These are phyloP conservation scores for Stomatorhinus walkeri DNA, from an alignment of 2,797 vertebrate genomes.

Conservation along the genomic window DNA sequence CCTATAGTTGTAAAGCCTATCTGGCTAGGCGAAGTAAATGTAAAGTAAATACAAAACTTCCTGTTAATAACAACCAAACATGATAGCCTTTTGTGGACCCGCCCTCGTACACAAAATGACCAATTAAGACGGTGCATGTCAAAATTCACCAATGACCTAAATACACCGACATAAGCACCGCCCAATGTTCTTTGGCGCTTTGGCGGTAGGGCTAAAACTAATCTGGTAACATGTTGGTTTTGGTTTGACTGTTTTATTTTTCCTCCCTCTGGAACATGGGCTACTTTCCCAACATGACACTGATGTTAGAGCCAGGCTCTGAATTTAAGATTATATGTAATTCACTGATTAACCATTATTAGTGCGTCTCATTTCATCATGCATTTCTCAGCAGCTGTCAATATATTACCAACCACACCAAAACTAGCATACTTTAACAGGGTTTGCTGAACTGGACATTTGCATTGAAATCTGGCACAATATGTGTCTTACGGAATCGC, in stretches of 20 bases:
- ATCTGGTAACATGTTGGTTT: neutral
- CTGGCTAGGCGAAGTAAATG: neutral
- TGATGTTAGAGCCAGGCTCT: neutral
- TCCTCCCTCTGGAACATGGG: neutral
- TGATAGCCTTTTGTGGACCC: neutral
- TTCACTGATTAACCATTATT: neutral
- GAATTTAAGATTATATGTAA: neutral
- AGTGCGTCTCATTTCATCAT: neutral
- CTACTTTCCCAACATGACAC: neutral
- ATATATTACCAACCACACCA: neutral
- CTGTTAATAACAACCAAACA: neutral
- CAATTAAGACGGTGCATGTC: neutral
- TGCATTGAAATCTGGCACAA: neutral
- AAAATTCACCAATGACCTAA: conserved; percentile 12
- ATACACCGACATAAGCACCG: neutral
- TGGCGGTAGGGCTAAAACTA: neutral
- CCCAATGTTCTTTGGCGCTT: neutral
- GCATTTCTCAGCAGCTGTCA: neutral
- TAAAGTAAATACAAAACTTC: conserved; percentile 20
- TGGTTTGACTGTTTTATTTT: neutral
- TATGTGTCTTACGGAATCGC: neutral
- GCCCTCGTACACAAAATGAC: neutral
- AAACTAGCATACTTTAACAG: neutral
- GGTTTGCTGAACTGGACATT: neutral
- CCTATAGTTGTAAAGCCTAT: neutral